phyloP scores from a whole-genome alignment of 2,888 invertebrate species.

The Scotopteryx bipunctaria region DNA sequence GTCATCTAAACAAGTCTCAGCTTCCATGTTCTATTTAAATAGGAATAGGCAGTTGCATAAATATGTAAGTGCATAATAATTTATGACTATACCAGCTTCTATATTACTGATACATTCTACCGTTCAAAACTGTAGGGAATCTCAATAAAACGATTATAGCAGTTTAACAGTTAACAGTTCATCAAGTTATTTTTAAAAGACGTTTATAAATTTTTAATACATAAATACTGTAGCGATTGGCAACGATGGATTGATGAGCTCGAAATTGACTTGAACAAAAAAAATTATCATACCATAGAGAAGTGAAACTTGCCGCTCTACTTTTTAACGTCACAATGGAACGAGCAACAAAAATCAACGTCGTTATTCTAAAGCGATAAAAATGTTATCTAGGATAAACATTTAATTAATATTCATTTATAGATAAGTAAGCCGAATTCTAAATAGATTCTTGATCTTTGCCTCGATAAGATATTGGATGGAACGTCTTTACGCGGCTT shows the following conservation, averaged over 20 bases:
- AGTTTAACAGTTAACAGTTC: constrained; percentile 16
- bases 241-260: constrained; percentile 29
- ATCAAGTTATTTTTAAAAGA: constrained; percentile 11
- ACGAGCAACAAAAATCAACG: constrained; percentile 14
- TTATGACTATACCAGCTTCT: constrained; percentile 42
- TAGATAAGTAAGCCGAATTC: no score
- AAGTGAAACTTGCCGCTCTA: constrained; percentile 61
- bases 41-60: constrained; percentile 49
- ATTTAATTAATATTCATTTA: no score
- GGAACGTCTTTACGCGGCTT: no score
- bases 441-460: no score
- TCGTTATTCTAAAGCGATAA: neutral
- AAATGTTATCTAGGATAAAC: neutral
- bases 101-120: constrained; percentile 47
- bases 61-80: constrained; percentile 45
- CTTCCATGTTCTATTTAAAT: constrained; percentile 61
- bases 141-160: constrained; percentile 24
- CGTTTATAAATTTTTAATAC: constrained; percentile 32
- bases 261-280: constrained; percentile 42
- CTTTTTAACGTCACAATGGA: constrained; percentile 42
- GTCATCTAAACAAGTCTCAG: constrained; percentile 47
- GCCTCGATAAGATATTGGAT: no score
- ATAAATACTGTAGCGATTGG: constrained; percentile 32
- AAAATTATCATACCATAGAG: constrained; percentile 39
- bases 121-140: constrained; percentile 27